Base-by-base conservation (phyloP, 2,888 invertebrate genomes). In the Tetranychus truncatus region DNA sequence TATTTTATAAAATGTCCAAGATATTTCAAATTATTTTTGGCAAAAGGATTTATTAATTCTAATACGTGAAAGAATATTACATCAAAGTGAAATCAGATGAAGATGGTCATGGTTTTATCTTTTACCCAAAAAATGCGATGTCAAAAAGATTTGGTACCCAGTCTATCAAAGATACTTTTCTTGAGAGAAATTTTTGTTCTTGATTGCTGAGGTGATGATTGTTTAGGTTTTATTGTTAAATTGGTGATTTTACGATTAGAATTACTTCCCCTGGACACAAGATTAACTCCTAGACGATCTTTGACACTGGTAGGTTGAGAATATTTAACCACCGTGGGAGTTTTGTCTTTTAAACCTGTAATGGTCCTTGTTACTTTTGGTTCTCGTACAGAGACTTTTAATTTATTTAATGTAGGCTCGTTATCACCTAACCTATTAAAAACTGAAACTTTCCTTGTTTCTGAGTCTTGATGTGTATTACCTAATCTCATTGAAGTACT, bases 121-220 rank as follows among this genome's bases (percentile, higher is more conserved):
- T 55, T 55, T 15, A 15, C 55, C 15, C 15, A 55, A 55, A 55
- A 15, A 55, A 55, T 55, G 9, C 9, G 7, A 2, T 15, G 55
- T 69, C 21, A 69, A 69, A 69, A 69, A 20, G 69, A 24, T 11
- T 24, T 20, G 8, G 20, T 69, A 18, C 76, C 76, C 66, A 76
- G 71, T 55, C 76, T 9, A 74, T 76, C 76, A 55, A 76, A 76
- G 44, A 76, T 76, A 34, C 71, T 76, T 71, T 76, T 76, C 65
- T 74, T 73, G 20, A 75, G 67, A 34, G 75, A 75, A 44, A 75
- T 67, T 67, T 72, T 75, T 20, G 21, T 72, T 11, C 55, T 69
- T 45, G 44, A 44, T 45, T 20, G 24, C 15, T 55, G 55, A 15
- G 55, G 15, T 55, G 15, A 55, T 15, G 55, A 55, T 21, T 75